These are phyloP conservation scores for Hylia prasina DNA, from an alignment of 2,113 vertebrate genomes.

Conservation along the genomic window DNA sequence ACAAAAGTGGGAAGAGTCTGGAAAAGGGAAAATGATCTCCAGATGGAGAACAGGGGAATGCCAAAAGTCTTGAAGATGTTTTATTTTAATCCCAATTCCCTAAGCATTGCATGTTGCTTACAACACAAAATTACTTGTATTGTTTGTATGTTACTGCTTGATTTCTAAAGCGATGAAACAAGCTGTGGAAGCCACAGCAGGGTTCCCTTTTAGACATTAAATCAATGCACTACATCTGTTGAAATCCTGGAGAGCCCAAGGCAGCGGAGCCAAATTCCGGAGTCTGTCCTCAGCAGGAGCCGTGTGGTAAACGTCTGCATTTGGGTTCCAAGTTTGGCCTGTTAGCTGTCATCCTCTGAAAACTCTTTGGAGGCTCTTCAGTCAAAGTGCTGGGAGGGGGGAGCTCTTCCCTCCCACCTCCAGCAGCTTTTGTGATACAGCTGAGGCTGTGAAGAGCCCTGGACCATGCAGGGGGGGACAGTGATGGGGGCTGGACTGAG, in stretches of 20 bases:
- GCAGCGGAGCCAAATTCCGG: conserved; percentile 56
- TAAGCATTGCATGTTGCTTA: conserved; percentile 63
- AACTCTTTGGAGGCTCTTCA: conserved; percentile 18
- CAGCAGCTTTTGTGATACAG: background rate
- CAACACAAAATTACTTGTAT: conserved; percentile 55
- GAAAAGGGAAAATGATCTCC: conserved; percentile 9
- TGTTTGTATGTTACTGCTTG: conserved; percentile 59
- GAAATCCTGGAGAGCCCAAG: conserved; percentile 56
- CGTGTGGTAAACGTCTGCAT: background rate
- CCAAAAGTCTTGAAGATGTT: conserved; percentile 41
- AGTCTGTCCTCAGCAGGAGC: conserved; percentile 39
- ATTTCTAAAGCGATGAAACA: conserved; percentile 54
- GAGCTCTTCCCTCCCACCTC: background rate
- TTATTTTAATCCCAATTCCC: conserved; percentile 60
- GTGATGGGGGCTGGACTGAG: background rate
- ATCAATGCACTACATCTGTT: conserved; percentile 62
- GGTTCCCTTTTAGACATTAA: conserved; percentile 54
- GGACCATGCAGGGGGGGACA: background rate
- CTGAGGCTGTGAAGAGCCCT: background rate
- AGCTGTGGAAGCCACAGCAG: conserved; percentile 64
- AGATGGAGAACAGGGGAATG: conserved; percentile 47
- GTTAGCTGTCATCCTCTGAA: background rate
- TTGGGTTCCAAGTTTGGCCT: conserved; percentile 37
- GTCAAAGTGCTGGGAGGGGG: background rate
- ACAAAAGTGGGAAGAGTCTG: conserved; percentile 16